phyloP scores from a whole-genome alignment of 2,888 invertebrate genomes.

The Mythimna lalbum region DNA sequence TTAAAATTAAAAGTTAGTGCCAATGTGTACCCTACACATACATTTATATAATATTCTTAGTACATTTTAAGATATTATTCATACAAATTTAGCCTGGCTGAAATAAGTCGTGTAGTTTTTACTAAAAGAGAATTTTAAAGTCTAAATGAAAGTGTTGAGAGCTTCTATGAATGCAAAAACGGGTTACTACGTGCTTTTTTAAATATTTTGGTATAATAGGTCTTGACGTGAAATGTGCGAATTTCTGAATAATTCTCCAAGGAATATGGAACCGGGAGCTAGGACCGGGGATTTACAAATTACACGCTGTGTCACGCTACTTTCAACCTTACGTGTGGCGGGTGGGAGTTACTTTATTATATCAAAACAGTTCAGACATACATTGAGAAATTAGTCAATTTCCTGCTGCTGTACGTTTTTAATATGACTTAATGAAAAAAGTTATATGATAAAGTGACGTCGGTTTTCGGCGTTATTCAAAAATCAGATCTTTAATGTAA shows the following conservation, averaged over 20 bases:
- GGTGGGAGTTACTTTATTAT: conserved; percentile 4
- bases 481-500: no score
- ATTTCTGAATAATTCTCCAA: conserved; percentile 26
- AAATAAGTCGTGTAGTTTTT: conserved; percentile 1
- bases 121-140: conserved; percentile 19
- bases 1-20: neutral
- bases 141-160: conserved; percentile 15
- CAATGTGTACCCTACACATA: no score
- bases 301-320: conserved; percentile 27
- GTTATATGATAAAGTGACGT: no score
- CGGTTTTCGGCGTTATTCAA: no score
- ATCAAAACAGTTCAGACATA: neutral
- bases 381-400: neutral
- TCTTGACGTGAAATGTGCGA: conserved; percentile 19
- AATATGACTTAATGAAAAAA: neutral
- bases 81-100: neutral
- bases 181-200: neutral
- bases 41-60: neutral
- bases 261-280: conserved; percentile 22
- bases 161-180: conserved; percentile 27
- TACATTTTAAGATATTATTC: neutral
- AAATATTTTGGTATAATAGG: conserved; percentile 20
- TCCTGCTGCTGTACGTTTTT: neutral
- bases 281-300: conserved; percentile 30
- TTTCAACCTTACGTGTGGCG: conserved; percentile 8